A percentile compares a stretch with the other conserved stretches of the same genome.
Evolutionary conservation across 2,888 invertebrate species (phyloP).

Genomic region (Drymonia ruficornis): DNA sequence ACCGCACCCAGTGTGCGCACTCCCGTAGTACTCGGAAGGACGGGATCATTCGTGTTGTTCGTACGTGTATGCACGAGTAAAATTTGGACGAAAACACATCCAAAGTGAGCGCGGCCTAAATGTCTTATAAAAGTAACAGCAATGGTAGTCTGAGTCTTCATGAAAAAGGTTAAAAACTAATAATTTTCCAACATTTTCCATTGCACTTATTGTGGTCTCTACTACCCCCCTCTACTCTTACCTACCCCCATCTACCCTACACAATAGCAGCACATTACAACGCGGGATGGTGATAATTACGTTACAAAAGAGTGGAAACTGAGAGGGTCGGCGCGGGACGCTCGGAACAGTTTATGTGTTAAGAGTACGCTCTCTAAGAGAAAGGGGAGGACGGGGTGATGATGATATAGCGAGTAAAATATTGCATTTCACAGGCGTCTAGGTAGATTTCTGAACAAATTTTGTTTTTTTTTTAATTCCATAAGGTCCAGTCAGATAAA

Average conservation of each 20-base stretch:
- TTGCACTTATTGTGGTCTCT: neutral
- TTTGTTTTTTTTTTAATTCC: too few species aligned
- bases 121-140: too few species aligned
- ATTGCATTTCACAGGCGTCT: neutral
- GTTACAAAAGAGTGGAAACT: slow-evolving; percentile 16
- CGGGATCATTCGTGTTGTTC: too few species aligned
- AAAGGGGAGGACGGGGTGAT: neutral
- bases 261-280: neutral
- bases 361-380: slow-evolving; percentile 23
- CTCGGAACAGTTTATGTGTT: slow-evolving; percentile 39
- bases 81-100: too few species aligned
- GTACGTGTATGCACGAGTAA: too few species aligned
- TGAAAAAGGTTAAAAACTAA: neutral
- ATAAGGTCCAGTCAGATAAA: too few species aligned
- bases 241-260: neutral
- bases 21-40: too few species aligned
- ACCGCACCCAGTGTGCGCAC: too few species aligned
- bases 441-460: too few species aligned
- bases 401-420: slow-evolving; percentile 6
- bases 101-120: too few species aligned
- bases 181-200: neutral
- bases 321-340: slow-evolving; percentile 17
- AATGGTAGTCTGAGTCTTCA: neutral
- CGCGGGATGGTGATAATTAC: slow-evolving; percentile 13
- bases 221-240: too few species aligned